Base-by-base conservation (phyloP, 2,797 vertebrate species). In the Smutsia temminckii region DNA sequence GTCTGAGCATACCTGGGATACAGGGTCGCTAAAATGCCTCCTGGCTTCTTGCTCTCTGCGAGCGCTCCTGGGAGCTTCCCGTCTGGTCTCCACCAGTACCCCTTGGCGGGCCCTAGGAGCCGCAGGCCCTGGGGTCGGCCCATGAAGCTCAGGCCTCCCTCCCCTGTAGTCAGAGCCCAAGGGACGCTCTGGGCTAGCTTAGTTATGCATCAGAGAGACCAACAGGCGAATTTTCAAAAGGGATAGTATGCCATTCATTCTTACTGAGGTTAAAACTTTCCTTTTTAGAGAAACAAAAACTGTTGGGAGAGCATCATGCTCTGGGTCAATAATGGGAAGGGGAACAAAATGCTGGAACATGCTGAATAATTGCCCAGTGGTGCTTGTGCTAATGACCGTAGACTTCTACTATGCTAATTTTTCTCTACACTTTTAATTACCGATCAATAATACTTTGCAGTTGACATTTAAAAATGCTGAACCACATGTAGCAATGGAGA, bases 391-490 rank as follows among this genome's bases (percentile, higher is more conserved):
- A 99, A 99, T 99, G 98, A 98, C 97, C 97, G 92, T 97, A 98
- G 98, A 98, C 98, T 99, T 98, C 98, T 98, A 97, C 98, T 98
- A 99, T 99, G 99, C 98, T 99, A 99, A 99, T 99, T 99, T 99
- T 99, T 98, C 98, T 98, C 98, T 97, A 93, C 98, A 99, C 99
- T 99, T 99, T 99, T 99, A 99, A 99, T 99, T 99, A 98, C 98
- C 97, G 98, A 99, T 99, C 99, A 99, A 99, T 99, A 99, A 98
- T 98, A 98, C 99, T 99, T 99, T 99, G 98, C 97, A 86, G 99
- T 49, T 99, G 99, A 99, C 99, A 99, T 99, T 99, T 99, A 99
- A 99, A 99, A 98, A 98, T 98, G 98, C 98, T 99, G 99, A 99
- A 99, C 98, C 98, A 98, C 98, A 96, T 98, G 99, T 98, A 98